These are phyloP conservation scores for Neocrepidodera transversa DNA, from an alignment of 2,888 invertebrate species.

Conservation along the genomic window DNA sequence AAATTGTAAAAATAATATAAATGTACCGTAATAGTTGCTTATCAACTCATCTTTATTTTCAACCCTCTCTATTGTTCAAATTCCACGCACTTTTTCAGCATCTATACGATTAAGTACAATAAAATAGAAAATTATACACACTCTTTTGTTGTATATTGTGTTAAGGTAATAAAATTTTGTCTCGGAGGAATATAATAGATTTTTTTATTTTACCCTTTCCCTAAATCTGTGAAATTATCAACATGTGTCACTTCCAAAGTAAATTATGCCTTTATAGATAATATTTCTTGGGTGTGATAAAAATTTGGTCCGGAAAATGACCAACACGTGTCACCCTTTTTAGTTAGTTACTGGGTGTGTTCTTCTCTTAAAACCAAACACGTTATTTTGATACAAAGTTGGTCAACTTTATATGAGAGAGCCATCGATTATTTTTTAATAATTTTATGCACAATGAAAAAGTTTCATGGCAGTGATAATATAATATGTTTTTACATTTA, in stretches of 20 bases:
- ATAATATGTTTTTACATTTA: too few relatives aligned
- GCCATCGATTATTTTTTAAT: too few relatives aligned
- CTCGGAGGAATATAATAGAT: conserved; percentile 48
- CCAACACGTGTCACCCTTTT: conserved; percentile 35
- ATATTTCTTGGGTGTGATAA: conserved; percentile 31
- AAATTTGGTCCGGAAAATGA: conserved; percentile 33
- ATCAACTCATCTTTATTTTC: background rate
- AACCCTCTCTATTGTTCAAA: background rate
- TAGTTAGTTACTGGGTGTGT: too few relatives aligned
- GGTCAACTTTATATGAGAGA: too few relatives aligned
- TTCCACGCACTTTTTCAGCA: conserved; percentile 17
- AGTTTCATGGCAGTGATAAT: too few relatives aligned
- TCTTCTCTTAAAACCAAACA: too few relatives aligned
- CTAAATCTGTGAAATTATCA: conserved; percentile 51
- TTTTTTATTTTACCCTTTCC: conserved; percentile 49
- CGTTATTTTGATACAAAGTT: too few relatives aligned
- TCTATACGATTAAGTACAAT: conserved; percentile 38
- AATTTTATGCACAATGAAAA: too few relatives aligned
- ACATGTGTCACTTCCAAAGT: conserved; percentile 49
- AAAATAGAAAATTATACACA: conserved; percentile 44
- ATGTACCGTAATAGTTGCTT: background rate
- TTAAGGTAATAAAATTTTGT: conserved; percentile 46
- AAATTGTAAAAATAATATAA: background rate
- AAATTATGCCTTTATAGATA: conserved; percentile 49
- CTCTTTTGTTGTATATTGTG: conserved; percentile 38